Base-by-base conservation (phyloP, 92 coral and sea anemone species). In the Desmophyllum pertusum region DNA sequence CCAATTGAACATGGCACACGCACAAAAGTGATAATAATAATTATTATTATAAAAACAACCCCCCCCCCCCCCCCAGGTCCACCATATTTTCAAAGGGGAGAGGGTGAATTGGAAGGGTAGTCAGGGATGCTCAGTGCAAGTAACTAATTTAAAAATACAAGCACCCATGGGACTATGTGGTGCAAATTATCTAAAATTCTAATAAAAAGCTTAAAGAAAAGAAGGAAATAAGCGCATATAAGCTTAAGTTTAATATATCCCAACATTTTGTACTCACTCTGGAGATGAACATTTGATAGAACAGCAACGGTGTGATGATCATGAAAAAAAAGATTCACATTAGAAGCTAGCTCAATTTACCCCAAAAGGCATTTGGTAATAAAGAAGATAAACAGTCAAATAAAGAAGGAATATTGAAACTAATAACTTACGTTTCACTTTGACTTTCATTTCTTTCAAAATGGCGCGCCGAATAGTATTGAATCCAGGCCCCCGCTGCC, bases 381-480 rank as follows among this genome's bases (percentile, higher is more conserved):
- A 18, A 8, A 79, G 42, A 65, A 43, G 17, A 79, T 23, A 65
- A 7, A 65, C 6, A 43, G 62, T 11, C 31, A 43, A 77, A 10
- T 46, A 30, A 48, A 21, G 77, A 1, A 10, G 11, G 38, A 79
- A 62, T 41, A 18, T 2, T 25, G 41, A 4, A 21, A 62, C 52
- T 66, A 46, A 37, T 21, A 27, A 66, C 93, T 85, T 79, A 89
- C 93, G 93, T 81, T 89, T 89, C 9, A 89, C 79, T 71, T 85
- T 86, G 67, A 89, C 93, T 61, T 89, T 89, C 93, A 89, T 89
- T 10, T 21, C 66, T 76, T 83, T 76, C 87, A 75, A 83, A 73
- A 83, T 83, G 87, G 68, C 87, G n/a, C 73, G 81, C 87, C 75
- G 65, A 21, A 43, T 67, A 71, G 4, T n/a, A 1, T 46, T n/a